phyloP scores from a whole-genome alignment of 2,113 vertebrate genomes.

The Synchiropus splendidus region DNA sequence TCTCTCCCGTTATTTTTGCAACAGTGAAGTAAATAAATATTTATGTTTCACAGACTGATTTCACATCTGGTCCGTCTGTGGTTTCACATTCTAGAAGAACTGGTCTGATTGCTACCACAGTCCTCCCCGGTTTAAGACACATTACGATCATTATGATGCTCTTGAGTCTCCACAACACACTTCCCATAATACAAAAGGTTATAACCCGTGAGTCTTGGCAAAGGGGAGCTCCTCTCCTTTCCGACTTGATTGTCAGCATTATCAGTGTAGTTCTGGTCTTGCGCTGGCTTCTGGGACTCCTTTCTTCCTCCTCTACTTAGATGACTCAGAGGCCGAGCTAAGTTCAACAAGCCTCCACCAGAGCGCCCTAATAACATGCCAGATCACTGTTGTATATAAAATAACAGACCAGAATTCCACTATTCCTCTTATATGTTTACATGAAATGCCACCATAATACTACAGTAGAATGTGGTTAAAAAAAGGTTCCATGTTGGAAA shows the following conservation, averaged over 20 bases:
- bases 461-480: slow-evolving; percentile 23
- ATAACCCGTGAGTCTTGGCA: no score
- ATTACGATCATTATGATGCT: no score
- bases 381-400: slow-evolving; percentile 32
- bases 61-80: no score
- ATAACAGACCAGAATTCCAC: slow-evolving; percentile 4
- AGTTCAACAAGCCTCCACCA: slow-evolving; percentile 19
- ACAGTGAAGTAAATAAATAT: no score
- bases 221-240: slow-evolving; percentile 11
- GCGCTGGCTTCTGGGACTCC: no score
- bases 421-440: slow-evolving; percentile 24
- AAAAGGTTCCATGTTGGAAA: slow-evolving; percentile 24
- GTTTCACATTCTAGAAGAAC: no score
- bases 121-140: no score
- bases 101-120: no score
- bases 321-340: slow-evolving; percentile 36
- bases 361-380: slow-evolving; percentile 18
- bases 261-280: slow-evolving; percentile 24
- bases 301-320: slow-evolving; percentile 28
- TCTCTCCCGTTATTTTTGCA: no score
- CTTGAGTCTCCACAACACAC: no score
- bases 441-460: slow-evolving; percentile 19
- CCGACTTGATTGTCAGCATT: slow-evolving; percentile 32
- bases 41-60: no score
- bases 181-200: no score